Conservation (phyloP, 2,113 vertebrate genomes). For the Chaetura pelagica region DNA sequence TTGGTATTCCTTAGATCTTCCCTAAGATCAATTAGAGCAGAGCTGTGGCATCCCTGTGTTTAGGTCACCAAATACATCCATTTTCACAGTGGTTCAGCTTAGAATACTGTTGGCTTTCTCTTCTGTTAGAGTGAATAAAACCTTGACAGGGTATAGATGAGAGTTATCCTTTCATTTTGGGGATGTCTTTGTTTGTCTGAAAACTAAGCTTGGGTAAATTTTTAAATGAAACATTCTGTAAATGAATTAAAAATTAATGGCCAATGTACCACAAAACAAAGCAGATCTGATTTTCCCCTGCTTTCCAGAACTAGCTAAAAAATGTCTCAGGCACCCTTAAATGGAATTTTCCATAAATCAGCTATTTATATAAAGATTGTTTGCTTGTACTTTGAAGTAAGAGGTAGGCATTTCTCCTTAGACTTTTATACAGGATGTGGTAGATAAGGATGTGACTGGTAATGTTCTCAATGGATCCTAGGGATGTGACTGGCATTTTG, state of each 20-base stretch:
- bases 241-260: neutral
- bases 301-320: neutral
- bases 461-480: accelerated
- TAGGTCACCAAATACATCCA: accelerated
- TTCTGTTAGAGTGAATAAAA: neutral
- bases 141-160: neutral
- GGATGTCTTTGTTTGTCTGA: neutral
- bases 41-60: neutral
- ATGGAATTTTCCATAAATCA: neutral
- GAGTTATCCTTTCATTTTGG: neutral
- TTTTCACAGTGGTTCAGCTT: neutral
- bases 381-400: neutral
- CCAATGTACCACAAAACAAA: neutral
- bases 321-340: neutral
- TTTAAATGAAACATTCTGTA: neutral
- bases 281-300: neutral
- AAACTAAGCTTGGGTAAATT: neutral
- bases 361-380: neutral
- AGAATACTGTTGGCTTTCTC: neutral
- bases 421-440: neutral
- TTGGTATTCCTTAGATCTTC: neutral
- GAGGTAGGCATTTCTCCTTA: neutral
- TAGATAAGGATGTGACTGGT: neutral
- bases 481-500: neutral
- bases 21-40: neutral